Evolutionary conservation across 2,888 invertebrate genomes (phyloP).

Genomic region (Yponomeuta plumbellus): DNA sequence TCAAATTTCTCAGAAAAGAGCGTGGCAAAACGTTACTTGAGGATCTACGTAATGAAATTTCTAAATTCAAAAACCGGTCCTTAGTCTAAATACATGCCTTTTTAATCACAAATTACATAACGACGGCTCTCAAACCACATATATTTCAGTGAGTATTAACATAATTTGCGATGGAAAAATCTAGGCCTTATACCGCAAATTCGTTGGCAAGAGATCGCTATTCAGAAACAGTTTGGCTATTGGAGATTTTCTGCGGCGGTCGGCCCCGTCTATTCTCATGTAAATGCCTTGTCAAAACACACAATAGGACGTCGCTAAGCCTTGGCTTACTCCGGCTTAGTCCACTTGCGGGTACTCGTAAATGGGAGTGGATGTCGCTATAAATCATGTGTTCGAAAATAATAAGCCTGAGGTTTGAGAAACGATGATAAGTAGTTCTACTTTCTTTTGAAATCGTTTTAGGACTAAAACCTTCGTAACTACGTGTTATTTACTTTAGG

Average conservation of each 20-base stretch:
- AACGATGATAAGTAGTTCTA: too few species aligned
- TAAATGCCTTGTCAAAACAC: neutral
- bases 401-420: neutral
- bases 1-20: too few species aligned
- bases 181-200: neutral
- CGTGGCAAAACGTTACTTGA: too few species aligned
- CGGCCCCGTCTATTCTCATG: neutral
- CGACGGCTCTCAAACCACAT: too few species aligned
- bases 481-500: too few species aligned
- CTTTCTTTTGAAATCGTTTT: too few species aligned
- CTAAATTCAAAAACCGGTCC: too few species aligned
- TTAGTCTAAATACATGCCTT: too few species aligned
- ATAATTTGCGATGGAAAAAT: neutral
- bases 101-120: too few species aligned
- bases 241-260: neutral
- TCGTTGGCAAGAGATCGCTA: neutral
- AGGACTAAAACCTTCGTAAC: too few species aligned
- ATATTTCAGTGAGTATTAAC: too few species aligned
- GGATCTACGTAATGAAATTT: too few species aligned
- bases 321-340: neutral
- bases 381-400: neutral
- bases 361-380: neutral
- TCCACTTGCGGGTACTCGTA: neutral
- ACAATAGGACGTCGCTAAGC: neutral
- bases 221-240: neutral